These are phyloP conservation scores for Heliconius congener DNA, from an alignment of 1,140 invertebrate genomes.

Conservation along the genomic window DNA sequence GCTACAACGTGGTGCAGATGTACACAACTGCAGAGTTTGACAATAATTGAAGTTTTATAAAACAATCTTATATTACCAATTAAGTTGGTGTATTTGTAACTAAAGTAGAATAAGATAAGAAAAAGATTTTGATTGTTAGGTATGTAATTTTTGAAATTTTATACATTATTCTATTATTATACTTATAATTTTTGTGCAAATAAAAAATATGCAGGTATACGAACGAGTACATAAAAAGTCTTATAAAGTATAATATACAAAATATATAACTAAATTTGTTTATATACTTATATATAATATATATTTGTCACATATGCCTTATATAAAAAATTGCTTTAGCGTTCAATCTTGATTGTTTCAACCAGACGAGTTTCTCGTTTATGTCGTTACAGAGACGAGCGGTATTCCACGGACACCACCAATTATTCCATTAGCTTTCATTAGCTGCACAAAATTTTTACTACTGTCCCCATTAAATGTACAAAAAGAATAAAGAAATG, in stretches of 20 bases:
- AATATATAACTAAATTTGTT: too few species aligned
- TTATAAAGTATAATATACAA: too few species aligned
- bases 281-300: too few species aligned
- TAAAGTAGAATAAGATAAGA: background rate
- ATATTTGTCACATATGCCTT: background rate
- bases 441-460: conserved; percentile 40
- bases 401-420: conserved; percentile 44
- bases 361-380: background rate
- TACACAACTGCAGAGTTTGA: background rate
- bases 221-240: too few species aligned
- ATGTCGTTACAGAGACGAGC: conserved; percentile 1
- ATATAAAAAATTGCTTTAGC: background rate
- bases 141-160: too few species aligned
- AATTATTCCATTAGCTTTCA: conserved; percentile 61
- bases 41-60: background rate
- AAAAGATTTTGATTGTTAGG: too few species aligned
- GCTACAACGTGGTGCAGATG: background rate
- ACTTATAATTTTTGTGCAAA: too few species aligned
- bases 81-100: background rate
- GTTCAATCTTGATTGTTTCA: background rate
- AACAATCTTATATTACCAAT: background rate
- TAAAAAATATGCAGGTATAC: too few species aligned
- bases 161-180: too few species aligned
- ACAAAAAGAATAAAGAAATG: background rate
- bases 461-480: conserved; percentile 19